Base-by-base conservation (phyloP, 2,888 invertebrate genomes). In the Nomada fucata region DNA sequence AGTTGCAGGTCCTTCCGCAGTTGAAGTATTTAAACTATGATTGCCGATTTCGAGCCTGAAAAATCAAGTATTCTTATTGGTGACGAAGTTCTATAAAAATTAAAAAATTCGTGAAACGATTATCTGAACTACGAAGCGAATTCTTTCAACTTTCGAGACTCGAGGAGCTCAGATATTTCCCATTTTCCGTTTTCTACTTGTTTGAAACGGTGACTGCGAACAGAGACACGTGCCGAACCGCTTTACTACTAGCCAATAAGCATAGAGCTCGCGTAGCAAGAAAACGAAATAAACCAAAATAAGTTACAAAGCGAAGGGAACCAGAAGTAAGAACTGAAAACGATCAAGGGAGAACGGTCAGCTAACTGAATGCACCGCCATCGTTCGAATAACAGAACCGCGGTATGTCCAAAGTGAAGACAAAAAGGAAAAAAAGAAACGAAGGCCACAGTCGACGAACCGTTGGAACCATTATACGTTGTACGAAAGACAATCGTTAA, bases 171-270 rank as follows among this genome's bases (percentile, higher is more conserved):
- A 36, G 36, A 7, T 36, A 36, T 36, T 36, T 36, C 5, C 36
- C 5, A 7, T 7, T 36, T 36, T 15, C 47, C 10, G 11, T 47
- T 15, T 47, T 47, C 47, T 10, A 2, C 15, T 47, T 3, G 47
- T 18, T 18, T 18, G 2, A 15, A 61, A 29, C 5, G 18, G 11
- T 11, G 1, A 53, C 47, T 50, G 86, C 83, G 76, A 84, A 78
- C 79, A 79, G 83, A 86, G 86, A 78, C 86, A 60, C 71, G 84
- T 83, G 78, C 76, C 68, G 77, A 79, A 72, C 81, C 76, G 87
- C 88, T 90, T 88, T 88, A 92, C 90, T 91, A 90, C 57, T 91
- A 91, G 88, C 85, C 75, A 57, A 74, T 90, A 91, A 91, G 89
- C 73, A 63, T 83, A 84, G 76, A 83, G 42, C 61, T 77, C 75